These are phyloP conservation scores for Leptatherina wallacei DNA, from an alignment of 2,797 vertebrate genomes.

Conservation along the genomic window DNA sequence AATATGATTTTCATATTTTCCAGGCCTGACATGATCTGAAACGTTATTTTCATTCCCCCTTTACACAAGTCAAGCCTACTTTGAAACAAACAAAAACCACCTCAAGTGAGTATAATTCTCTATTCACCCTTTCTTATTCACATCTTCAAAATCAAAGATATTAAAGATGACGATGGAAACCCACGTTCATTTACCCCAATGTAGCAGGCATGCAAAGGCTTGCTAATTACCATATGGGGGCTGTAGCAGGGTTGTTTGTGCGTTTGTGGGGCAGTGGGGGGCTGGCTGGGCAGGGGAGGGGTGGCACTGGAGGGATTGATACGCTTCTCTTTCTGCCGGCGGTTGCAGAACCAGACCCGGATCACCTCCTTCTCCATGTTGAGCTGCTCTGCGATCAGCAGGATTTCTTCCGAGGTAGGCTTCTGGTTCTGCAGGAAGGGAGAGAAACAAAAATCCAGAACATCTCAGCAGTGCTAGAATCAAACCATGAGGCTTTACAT, in stretches of 20 bases:
- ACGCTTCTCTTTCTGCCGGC: constrained; percentile 94
- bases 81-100: not conserved
- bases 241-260: constrained; percentile 90
- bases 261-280: constrained; percentile 72
- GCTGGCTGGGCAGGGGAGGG: constrained; percentile 88
- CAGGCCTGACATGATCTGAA: not conserved
- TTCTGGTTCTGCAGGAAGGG: constrained; percentile 89
- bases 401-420: constrained; percentile 96
- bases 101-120: too few relatives aligned
- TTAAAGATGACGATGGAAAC: not conserved
- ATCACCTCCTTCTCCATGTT: constrained; percentile 97
- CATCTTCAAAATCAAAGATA: not conserved
- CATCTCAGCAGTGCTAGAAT: not conserved
- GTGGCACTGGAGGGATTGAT: constrained; percentile 92
- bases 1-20: not conserved
- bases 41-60: not conserved
- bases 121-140: not conserved
- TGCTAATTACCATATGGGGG: constrained; percentile 86
- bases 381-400: constrained; percentile 91
- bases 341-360: constrained; percentile 96
- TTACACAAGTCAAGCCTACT: not conserved
- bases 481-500: not conserved
- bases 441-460: not conserved
- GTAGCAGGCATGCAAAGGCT: not conserved
- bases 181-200: not conserved